Evolutionary conservation across 1,140 invertebrate species (phyloP).

Genomic region (Papilio machaon): DNA sequence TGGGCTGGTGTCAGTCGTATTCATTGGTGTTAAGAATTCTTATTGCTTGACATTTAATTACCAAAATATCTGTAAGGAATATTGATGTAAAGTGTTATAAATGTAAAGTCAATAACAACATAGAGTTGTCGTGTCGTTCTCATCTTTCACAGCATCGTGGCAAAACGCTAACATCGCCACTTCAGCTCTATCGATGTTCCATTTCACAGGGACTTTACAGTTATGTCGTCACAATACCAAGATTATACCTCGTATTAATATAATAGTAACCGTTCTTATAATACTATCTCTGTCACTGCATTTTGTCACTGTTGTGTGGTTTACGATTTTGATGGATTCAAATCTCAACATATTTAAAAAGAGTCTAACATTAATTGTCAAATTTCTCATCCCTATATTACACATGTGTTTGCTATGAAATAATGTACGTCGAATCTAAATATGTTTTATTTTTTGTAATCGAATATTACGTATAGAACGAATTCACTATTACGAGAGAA

Average conservation of each 20-base stretch:
- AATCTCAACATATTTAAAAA: too few species aligned
- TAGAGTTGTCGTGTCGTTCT: neutral
- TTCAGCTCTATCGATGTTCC: constrained; percentile 41
- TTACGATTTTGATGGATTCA: too few species aligned
- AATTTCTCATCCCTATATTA: too few species aligned
- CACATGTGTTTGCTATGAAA: too few species aligned
- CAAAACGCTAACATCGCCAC: constrained; percentile 41
- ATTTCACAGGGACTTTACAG: constrained; percentile 34
- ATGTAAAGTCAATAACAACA: neutral
- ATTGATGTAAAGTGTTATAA: neutral
- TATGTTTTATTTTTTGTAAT: neutral
- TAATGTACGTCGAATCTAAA: neutral
- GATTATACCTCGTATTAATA: neutral
- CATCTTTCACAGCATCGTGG: constrained; percentile 50
- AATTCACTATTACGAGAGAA: constrained; percentile 8
- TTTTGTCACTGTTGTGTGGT: neutral
- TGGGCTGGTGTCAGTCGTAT: neutral
- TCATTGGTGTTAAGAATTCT: too few species aligned
- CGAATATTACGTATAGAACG: neutral
- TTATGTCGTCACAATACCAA: constrained; percentile 11
- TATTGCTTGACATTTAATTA: too few species aligned
- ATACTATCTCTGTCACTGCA: neutral
- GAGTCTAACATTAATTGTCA: too few species aligned
- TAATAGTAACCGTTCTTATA: neutral
- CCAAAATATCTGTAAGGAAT: too few species aligned